Evolutionary conservation across 2,797 vertebrate genomes (phyloP).

Genomic region (Hemitrygon akajei): DNA sequence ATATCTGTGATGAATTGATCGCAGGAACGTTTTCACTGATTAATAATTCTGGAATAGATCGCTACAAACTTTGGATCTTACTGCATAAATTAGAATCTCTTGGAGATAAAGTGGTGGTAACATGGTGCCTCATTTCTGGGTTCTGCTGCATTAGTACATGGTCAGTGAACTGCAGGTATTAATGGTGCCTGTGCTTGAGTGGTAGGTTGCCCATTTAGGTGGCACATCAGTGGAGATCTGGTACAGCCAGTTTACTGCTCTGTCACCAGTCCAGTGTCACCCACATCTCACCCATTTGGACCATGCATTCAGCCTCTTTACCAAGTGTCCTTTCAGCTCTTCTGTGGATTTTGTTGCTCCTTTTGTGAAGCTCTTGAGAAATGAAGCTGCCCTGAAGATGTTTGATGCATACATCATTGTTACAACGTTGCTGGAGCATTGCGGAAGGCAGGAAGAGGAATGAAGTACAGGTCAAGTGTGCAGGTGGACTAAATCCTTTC

Average conservation of each 20-base stretch:
- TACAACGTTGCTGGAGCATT: not conserved
- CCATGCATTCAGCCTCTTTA: not conserved
- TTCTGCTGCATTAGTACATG: not conserved
- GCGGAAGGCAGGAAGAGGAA: not conserved
- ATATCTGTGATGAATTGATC: not conserved
- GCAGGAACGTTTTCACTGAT: not conserved
- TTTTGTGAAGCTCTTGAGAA: not conserved
- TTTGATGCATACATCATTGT: not conserved
- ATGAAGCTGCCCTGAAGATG: not conserved
- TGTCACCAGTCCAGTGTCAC: not conserved
- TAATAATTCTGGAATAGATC: slow-evolving; percentile 3
- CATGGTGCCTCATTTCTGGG: not conserved
- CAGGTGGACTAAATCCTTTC: not conserved
- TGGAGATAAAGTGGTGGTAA: no score
- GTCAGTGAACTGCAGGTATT: not conserved
- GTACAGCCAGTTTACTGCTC: not conserved
- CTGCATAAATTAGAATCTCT: not conserved
- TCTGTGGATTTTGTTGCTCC: not conserved
- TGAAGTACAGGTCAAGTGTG: not conserved
- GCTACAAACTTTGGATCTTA: not conserved
- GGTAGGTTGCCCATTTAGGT: not conserved
- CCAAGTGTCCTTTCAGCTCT: not conserved
- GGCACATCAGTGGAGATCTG: not conserved
- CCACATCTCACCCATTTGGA: not conserved
- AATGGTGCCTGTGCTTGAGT: not conserved